A percentile compares a stretch with the other conserved stretches of the same genome.
Conservation (phyloP, 2,888 invertebrate genomes). For the Cenopis cana region DNA sequence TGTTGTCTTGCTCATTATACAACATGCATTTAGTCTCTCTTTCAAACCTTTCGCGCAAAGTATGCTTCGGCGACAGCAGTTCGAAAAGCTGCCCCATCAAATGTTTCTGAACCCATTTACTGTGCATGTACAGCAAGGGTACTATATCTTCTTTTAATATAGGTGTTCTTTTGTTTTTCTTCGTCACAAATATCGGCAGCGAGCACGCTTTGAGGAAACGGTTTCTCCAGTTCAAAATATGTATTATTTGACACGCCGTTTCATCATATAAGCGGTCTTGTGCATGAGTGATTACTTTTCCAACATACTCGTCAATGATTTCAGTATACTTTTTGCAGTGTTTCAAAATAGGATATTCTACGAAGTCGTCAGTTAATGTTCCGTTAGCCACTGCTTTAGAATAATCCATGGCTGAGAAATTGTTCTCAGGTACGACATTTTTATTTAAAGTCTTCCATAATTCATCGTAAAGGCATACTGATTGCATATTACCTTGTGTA, state of each 20-base stretch:
- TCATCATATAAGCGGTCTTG: slow-evolving; percentile 63
- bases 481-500: slow-evolving; percentile 67
- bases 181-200: slow-evolving; percentile 62
- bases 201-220: slow-evolving; percentile 77
- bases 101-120: slow-evolving; percentile 90
- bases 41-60: slow-evolving; percentile 53
- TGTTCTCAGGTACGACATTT: slow-evolving; percentile 49
- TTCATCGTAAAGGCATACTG: slow-evolving; percentile 77
- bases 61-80: slow-evolving; percentile 52
- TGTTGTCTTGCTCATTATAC: slow-evolving; percentile 57
- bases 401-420: slow-evolving; percentile 79
- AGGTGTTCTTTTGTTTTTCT: slow-evolving; percentile 63
- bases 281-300: slow-evolving; percentile 61
- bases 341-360: slow-evolving; percentile 83
- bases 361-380: slow-evolving; percentile 75
- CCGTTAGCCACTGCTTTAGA: slow-evolving; percentile 76
- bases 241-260: slow-evolving; percentile 72
- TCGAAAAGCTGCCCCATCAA: slow-evolving; percentile 71
- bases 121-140: slow-evolving; percentile 88
- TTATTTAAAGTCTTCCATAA: slow-evolving; percentile 55
- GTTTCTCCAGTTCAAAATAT: slow-evolving; percentile 82
- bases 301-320: slow-evolving; percentile 75
- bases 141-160: slow-evolving; percentile 82
- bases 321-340: slow-evolving; percentile 79
- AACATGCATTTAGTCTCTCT: slow-evolving; percentile 50